A percentile compares a stretch with the other conserved stretches of the same genome.
These are phyloP conservation scores for Erynnis tages DNA, from an alignment of 2,888 invertebrate species.

Conservation along the genomic window DNA sequence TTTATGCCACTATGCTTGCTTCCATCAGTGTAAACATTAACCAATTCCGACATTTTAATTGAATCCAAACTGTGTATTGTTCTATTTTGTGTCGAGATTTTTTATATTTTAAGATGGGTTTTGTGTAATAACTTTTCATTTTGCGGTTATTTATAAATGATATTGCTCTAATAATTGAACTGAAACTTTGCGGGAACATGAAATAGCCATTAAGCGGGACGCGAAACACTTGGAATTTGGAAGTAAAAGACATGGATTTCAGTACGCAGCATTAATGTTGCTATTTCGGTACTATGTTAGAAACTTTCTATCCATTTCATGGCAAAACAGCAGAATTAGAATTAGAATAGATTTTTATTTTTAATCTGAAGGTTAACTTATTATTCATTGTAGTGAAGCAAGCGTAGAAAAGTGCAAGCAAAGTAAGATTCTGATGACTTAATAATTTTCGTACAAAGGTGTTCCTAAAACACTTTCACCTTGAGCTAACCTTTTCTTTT, in stretches of 20 bases:
- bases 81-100: constrained; percentile 15
- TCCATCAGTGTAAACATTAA: constrained; percentile 49
- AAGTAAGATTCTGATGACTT: no score
- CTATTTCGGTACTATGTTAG: not conserved
- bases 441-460: no score
- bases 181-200: constrained; percentile 19
- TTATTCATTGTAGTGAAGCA: no score
- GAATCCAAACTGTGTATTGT: constrained; percentile 45
- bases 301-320: not conserved
- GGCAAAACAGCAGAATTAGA: no score
- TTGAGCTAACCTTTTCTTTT: no score
- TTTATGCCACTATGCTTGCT: constrained; percentile 63
- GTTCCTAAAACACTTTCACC: no score
- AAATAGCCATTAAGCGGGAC: constrained; percentile 24
- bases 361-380: no score
- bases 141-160: constrained; percentile 10
- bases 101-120: not conserved
- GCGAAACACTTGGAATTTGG: constrained; percentile 14
- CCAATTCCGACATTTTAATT: constrained; percentile 54
- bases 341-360: no score
- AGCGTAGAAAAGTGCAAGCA: no score
- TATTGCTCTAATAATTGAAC: constrained; percentile 19
- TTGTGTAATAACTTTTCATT: constrained; percentile 4
- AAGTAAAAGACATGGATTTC: constrained; percentile 20
- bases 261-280: not conserved